Evolutionary conservation across 23 tunicate species (phyloP).

Genomic region (Halocynthia aurantium): DNA sequence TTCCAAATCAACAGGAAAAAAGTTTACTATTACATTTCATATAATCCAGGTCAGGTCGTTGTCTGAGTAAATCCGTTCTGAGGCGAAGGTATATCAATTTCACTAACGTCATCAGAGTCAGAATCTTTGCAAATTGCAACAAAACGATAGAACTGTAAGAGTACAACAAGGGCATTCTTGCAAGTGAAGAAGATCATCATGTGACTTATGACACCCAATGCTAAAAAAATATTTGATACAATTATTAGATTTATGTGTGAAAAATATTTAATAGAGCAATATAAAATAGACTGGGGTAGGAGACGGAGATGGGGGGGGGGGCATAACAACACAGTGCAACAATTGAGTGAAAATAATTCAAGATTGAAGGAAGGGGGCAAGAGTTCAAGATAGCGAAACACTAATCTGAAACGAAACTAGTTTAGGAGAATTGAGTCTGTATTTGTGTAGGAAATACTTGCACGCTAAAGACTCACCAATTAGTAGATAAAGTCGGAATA

Average conservation of each 20-base stretch:
- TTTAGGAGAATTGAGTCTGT: background rate
- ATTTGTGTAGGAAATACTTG: background rate
- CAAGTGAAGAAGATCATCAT: slow-evolving; percentile 95
- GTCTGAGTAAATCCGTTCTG: too few relatives aligned
- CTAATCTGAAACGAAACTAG: background rate
- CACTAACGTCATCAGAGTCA: too few relatives aligned
- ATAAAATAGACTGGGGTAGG: too few relatives aligned
- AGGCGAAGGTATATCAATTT: too few relatives aligned
- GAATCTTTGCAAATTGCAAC: slow-evolving; percentile 20
- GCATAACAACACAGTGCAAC: too few relatives aligned
- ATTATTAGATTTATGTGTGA: too few relatives aligned
- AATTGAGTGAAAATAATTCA: slow-evolving; percentile 1
- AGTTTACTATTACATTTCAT: too few relatives aligned
- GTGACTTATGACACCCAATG: slow-evolving; percentile 51
- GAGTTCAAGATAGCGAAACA: background rate
- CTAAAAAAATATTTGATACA: slow-evolving; percentile 6
- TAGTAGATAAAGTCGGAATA: slow-evolving; percentile 63
- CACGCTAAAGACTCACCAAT: slow-evolving; percentile 36
- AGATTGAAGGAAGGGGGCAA: background rate
- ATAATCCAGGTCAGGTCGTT: too few relatives aligned
- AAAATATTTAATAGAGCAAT: too few relatives aligned
- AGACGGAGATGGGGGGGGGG: too few relatives aligned
- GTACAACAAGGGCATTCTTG: slow-evolving; percentile 71
- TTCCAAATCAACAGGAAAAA: too few relatives aligned
- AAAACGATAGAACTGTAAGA: slow-evolving; percentile 70